phyloP scores from a whole-genome alignment of 2,888 invertebrate species.

The Leptinotarsa haldemani region DNA sequence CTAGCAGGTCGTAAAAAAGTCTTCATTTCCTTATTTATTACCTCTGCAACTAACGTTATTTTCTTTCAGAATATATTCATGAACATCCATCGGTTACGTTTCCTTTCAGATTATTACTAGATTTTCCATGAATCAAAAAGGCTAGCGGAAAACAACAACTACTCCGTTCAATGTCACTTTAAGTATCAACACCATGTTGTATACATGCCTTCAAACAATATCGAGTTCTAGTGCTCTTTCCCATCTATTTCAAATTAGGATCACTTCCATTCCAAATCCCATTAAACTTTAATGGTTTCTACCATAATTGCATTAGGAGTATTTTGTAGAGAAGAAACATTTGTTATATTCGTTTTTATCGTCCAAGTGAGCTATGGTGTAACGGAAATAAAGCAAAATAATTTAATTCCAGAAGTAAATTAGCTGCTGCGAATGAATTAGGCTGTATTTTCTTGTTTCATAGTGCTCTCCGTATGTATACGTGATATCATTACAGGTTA shows the following conservation, averaged over 20 bases:
- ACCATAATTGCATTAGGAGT: slow-evolving; percentile 42
- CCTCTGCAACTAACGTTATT: too few relatives aligned
- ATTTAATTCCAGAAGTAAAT: slow-evolving; percentile 27
- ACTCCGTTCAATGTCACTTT: too few relatives aligned
- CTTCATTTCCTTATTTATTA: too few relatives aligned
- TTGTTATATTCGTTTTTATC: slow-evolving; percentile 33
- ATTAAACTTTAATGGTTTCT: slow-evolving; percentile 47
- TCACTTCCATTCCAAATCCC: slow-evolving; percentile 41
- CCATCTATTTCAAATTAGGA: slow-evolving; percentile 16
- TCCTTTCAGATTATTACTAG: too few relatives aligned
- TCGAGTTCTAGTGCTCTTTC: not conserved
- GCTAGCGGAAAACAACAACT: too few relatives aligned
- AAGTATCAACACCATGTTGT: too few relatives aligned
- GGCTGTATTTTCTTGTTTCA: slow-evolving; percentile 24
- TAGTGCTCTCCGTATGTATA: slow-evolving; percentile 23
- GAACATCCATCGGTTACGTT: too few relatives aligned
- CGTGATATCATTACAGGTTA: slow-evolving; percentile 32
- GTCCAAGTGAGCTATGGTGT: slow-evolving; percentile 24
- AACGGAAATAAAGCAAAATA: slow-evolving; percentile 18
- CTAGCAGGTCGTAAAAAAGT: too few relatives aligned
- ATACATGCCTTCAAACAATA: not conserved
- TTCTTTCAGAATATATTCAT: too few relatives aligned
- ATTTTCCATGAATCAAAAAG: too few relatives aligned
- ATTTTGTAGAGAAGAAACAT: slow-evolving; percentile 33
- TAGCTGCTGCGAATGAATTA: slow-evolving; percentile 25